Base-by-base conservation (phyloP, 2,113 vertebrate species). In the Benitochromis conjunctus region DNA sequence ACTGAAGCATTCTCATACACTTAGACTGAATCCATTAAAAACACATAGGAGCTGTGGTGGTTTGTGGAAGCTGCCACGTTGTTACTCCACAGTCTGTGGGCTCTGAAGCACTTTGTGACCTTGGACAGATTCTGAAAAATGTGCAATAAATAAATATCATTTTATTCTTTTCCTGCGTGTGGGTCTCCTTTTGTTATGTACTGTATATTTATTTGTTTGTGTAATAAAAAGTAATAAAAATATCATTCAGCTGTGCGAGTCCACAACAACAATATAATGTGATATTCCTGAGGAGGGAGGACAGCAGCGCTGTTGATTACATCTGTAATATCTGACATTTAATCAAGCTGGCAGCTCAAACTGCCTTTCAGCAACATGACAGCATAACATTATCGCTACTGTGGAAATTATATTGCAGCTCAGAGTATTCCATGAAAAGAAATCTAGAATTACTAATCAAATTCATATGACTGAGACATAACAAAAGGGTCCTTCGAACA, bases 261-360 rank as follows among this genome's bases (percentile, higher is more conserved):
- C 69, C 69, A 74, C 69, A 74, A 74, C 66, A 74, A 74, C 69
- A 74, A 74, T 48, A 51, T 29, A 76, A 86, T 81, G 12, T 76
- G 79, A 60, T 41, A 34, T 38, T 83, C 26, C 51, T 31, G 80
- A 53, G 74, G 74, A 74, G 48, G 36, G 54, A 58, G 21, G 58
- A 83, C 62, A 43, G 85, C 57, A 5, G 58, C 21, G 13, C n/a
- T 5, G 43, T 29, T 53, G 64, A 66, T 81, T 83, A 31, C 77
- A 64, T 62, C 77, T 84, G 66, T 51, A 83, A 86, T n/a, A 51
- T 86, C 80, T 83, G 64, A 89, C 84, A 74, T 78, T 83, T 80
- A 84, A 77, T 84, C 78, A 88, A 56, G 64, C 60, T 19, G 34
- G 78, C 43, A 7, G 86, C 77, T 80, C 62, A 74, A 74, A 74